Evolutionary conservation across 1,140 invertebrate species (phyloP).

Genomic region (Zaprionus tsacasi): DNA sequence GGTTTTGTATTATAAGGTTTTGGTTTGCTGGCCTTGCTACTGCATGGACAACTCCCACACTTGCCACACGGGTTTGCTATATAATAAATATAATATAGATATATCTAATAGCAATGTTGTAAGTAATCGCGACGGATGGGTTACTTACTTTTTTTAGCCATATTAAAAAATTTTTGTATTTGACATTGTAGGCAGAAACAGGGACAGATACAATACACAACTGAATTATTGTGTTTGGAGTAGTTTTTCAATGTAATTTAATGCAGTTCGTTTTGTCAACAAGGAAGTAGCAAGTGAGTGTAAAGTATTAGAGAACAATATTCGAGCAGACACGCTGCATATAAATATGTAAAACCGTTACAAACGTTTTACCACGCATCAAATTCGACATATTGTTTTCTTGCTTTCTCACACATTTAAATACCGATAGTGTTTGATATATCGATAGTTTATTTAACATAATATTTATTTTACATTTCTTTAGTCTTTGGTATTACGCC

Average conservation of each 20-base stretch:
- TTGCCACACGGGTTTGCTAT: constrained; percentile 56
- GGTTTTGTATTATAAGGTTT: neutral
- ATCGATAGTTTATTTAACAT: no score
- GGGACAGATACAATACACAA: neutral
- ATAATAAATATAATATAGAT: neutral
- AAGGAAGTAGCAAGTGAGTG: no score
- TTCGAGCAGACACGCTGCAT: no score
- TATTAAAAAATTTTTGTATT: neutral
- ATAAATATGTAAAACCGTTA: no score
- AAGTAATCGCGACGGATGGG: neutral
- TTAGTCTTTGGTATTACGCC: constrained; percentile 4
- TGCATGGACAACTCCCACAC: constrained; percentile 51
- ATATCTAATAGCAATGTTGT: no score
- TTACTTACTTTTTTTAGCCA: neutral
- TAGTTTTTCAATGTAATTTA: no score
- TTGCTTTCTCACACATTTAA: no score
- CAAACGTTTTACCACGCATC: no score
- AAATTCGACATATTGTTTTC: no score
- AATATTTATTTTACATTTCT: neutral
- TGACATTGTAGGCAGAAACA: neutral
- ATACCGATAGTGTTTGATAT: no score
- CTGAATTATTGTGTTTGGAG: neutral
- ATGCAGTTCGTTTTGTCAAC: no score
- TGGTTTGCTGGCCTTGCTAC: neutral
- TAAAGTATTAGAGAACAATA: no score